phyloP scores from a whole-genome alignment of 2,888 invertebrate species.

The Sympetrum striolatum region DNA sequence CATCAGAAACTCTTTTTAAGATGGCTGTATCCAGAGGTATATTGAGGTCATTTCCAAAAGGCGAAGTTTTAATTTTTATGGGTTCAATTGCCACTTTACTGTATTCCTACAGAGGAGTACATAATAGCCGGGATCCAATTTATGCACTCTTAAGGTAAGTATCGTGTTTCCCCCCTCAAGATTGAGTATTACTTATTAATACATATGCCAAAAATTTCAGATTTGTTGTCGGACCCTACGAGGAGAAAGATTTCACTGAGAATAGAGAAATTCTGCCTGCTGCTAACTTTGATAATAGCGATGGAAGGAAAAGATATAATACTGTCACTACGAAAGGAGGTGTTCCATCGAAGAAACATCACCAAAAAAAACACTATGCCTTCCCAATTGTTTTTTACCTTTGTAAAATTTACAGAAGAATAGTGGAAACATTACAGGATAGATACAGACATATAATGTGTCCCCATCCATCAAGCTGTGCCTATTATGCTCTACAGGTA shows the following conservation, averaged over 20 bases:
- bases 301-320: not conserved
- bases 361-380: not conserved
- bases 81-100: conserved; percentile 66
- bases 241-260: conserved; percentile 56
- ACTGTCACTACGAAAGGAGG: not conserved
- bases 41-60: conserved; percentile 67
- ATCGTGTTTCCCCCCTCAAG: not conserved
- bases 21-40: conserved; percentile 72
- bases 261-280: conserved; percentile 46
- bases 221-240: conserved; percentile 69
- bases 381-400: not conserved
- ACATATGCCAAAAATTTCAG: conserved; percentile 54
- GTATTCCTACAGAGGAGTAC: conserved; percentile 66
- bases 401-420: not conserved
- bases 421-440: conserved; percentile 12
- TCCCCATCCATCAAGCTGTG: conserved; percentile 70
- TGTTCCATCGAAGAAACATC: not conserved
- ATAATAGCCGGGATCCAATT: conserved; percentile 65
- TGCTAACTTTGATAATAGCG: not conserved
- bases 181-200: not conserved
- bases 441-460: conserved; percentile 63
- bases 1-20: conserved; percentile 78
- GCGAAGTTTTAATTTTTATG: conserved; percentile 74
- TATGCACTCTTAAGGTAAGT: conserved; percentile 68
- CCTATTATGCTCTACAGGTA: conserved; percentile 66